Conservation (phyloP, 2,797 vertebrate genomes). For the Myripristis murdjan region DNA sequence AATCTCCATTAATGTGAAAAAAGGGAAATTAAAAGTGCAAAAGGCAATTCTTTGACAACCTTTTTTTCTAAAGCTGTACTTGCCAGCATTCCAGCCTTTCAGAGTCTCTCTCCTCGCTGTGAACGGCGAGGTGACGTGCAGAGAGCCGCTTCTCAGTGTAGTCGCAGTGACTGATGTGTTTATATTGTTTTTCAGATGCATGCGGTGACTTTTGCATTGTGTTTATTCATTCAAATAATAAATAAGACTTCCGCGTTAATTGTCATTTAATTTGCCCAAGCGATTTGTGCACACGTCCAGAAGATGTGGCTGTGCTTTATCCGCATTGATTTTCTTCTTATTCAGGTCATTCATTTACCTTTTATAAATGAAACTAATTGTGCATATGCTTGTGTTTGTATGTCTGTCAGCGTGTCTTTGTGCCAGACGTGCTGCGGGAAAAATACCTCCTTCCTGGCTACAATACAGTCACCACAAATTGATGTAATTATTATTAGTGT, state of each 20-base stretch:
- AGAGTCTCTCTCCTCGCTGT: neutral
- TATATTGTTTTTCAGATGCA: too few relatives aligned
- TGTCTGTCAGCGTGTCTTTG: neutral
- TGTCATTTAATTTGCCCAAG: neutral
- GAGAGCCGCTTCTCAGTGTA: too few relatives aligned
- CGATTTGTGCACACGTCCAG: neutral
- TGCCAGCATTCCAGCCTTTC: too few relatives aligned
- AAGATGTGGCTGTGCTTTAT: neutral
- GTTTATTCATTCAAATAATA: neutral
- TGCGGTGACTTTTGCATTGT: neutral
- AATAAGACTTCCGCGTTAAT: neutral
- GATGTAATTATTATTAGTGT: neutral
- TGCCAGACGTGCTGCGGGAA: neutral
- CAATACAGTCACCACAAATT: neutral
- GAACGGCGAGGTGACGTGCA: neutral
- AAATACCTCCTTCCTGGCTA: neutral
- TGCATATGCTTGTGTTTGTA: neutral
- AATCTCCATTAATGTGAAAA: too few relatives aligned
- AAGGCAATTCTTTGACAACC: too few relatives aligned
- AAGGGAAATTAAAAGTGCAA: too few relatives aligned
- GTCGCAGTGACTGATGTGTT: neutral
- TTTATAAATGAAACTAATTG: neutral
- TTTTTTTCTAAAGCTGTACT: too few relatives aligned
- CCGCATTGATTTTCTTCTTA: neutral
- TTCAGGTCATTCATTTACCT: neutral